phyloP scores from a whole-genome alignment of 2,888 invertebrate genomes.

The Tuta absoluta region DNA sequence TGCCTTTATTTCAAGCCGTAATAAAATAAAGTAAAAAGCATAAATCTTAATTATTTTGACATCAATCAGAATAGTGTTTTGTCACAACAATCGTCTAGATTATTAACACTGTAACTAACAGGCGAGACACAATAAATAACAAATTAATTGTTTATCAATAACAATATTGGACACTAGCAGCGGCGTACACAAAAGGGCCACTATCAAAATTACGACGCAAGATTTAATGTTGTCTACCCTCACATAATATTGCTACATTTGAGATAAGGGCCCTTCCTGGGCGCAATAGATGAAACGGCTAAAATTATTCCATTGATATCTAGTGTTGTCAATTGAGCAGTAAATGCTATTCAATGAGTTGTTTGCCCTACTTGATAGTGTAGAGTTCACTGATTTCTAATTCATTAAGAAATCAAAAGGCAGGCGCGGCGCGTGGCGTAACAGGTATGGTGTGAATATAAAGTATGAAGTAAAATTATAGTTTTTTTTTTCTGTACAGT shows the following conservation, averaged over 20 bases:
- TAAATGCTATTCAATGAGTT: conserved; percentile 16
- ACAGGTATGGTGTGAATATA: not conserved
- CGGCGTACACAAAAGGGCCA: conserved; percentile 22
- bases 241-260: conserved; percentile 5
- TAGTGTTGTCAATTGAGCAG: conserved; percentile 11
- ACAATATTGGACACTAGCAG: conserved; percentile 22
- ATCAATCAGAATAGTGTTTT: not conserved
- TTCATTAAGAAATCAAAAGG: conserved; percentile 13
- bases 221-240: conserved; percentile 17
- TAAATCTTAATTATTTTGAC: not conserved
- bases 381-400: conserved; percentile 14
- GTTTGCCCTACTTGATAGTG: conserved; percentile 18
- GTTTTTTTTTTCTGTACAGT: too few relatives aligned
- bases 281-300: conserved; percentile 15
- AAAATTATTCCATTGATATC: conserved; percentile 6
- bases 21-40: too few relatives aligned
- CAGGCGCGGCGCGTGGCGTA: not conserved
- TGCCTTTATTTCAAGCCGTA: too few relatives aligned
- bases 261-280: conserved; percentile 16
- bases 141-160: conserved; percentile 33
- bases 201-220: conserved; percentile 27
- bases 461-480: not conserved
- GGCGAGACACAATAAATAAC: conserved; percentile 27
- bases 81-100: conserved; percentile 16
- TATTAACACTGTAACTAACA: conserved; percentile 16